These are phyloP conservation scores for Myopa tessellatipennis DNA, from an alignment of 2,888 invertebrate genomes.

Conservation along the genomic window DNA sequence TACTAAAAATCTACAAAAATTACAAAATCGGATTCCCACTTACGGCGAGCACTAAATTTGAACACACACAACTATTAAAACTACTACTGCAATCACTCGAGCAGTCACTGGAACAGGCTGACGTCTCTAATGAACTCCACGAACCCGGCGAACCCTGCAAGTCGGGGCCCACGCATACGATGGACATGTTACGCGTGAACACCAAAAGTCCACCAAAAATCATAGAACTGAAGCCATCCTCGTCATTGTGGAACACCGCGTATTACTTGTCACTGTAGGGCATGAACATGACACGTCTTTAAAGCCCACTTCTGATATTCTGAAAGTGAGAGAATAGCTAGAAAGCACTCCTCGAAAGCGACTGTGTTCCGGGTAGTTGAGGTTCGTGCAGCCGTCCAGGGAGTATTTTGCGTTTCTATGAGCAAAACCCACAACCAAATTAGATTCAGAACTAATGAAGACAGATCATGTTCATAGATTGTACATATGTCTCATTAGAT, in stretches of 20 bases:
- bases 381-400: no score
- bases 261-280: slow-evolving; percentile 63
- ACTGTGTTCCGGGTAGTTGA: no score
- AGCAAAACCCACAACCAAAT: no score
- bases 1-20: no score
- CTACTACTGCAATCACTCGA: neutral
- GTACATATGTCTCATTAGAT: no score
- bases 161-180: slow-evolving; percentile 61
- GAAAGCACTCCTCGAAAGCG: no score
- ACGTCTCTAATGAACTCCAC: slow-evolving; percentile 66
- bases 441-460: no score
- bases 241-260: slow-evolving; percentile 61
- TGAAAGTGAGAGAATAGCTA: no score
- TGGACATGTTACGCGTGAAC: slow-evolving; percentile 63
- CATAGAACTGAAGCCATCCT: no score
- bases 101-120: slow-evolving; percentile 58
- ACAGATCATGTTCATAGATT: no score
- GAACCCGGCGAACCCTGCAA: slow-evolving; percentile 63
- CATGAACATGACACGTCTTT: neutral
- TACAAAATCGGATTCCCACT: neutral
- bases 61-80: neutral
- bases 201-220: slow-evolving; percentile 69
- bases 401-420: no score
- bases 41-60: neutral
- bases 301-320: no score